Conservation (phyloP, 2,888 invertebrate genomes). For the Cantharis flavilabris region DNA sequence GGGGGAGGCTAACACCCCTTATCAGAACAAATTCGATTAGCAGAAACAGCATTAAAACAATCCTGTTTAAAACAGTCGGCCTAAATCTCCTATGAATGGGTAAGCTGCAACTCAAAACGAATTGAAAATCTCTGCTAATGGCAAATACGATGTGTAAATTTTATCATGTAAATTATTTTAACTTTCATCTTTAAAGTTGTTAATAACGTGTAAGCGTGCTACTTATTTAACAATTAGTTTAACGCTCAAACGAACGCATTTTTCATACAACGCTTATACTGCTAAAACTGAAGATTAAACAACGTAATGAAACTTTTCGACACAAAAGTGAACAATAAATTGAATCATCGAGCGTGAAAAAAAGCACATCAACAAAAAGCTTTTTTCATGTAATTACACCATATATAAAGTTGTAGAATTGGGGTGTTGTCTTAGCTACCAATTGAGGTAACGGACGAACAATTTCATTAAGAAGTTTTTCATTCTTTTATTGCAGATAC, state of each 20-base stretch:
- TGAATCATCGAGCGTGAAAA: conserved; percentile 35
- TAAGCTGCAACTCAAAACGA: conserved; percentile 37
- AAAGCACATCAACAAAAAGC: conserved; percentile 30
- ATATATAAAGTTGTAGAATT: conserved; percentile 27
- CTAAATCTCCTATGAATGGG: conserved; percentile 42
- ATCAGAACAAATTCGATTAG: conserved; percentile 62
- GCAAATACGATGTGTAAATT: conserved; percentile 23
- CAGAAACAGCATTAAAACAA: conserved; percentile 65
- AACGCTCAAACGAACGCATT: background rate
- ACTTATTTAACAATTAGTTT: background rate
- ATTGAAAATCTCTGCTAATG: conserved; percentile 36
- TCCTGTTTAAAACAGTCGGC: conserved; percentile 58
- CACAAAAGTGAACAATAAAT: conserved; percentile 39
- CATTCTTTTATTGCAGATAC: background rate
- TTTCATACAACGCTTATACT: background rate
- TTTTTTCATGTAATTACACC: conserved; percentile 31
- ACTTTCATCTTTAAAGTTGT: conserved; percentile 9
- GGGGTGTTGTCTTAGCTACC: conserved; percentile 33
- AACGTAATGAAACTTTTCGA: background rate
- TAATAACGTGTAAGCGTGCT: background rate
- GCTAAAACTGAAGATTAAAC: background rate
- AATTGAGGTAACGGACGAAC: conserved; percentile 25
- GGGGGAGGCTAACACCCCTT: conserved; percentile 44
- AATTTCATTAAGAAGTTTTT: conserved; percentile 22
- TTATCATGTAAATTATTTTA: conserved; percentile 17